Conservation (phyloP, 2,113 vertebrate genomes). For the Axis porcinus region DNA sequence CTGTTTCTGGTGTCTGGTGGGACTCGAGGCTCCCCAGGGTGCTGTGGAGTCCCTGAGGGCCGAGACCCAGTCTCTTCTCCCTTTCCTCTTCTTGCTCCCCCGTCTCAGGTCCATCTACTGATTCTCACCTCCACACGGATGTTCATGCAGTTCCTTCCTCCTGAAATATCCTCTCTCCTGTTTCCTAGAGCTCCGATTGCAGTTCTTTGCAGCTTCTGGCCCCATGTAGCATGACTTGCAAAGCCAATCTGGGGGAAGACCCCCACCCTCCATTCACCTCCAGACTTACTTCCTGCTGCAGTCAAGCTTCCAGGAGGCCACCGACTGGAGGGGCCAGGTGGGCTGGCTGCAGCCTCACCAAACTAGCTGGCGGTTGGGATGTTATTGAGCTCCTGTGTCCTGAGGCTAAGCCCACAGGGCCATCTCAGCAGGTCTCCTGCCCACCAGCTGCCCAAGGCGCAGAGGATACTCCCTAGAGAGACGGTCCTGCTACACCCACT, state of each 20-base stretch:
- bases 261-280: too few relatives aligned
- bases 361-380: background rate
- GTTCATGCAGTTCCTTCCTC: background rate
- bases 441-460: background rate
- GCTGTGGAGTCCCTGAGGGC: background rate
- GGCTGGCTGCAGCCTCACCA: background rate
- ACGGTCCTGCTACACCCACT: background rate
- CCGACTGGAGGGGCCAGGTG: background rate
- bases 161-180: conserved; percentile 22
- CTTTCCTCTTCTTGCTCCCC: background rate
- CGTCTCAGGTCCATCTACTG: conserved; percentile 12
- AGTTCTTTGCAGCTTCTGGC: background rate
- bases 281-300: background rate
- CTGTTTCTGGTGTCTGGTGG: background rate
- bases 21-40: background rate
- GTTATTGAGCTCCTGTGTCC: background rate
- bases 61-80: background rate
- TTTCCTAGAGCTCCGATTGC: background rate
- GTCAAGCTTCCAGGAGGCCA: background rate
- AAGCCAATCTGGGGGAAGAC: background rate
- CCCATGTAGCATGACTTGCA: conserved; percentile 1
- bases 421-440: background rate
- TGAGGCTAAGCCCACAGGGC: background rate
- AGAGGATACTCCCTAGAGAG: background rate
- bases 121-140: background rate